Evolutionary conservation across 2,888 invertebrate species (phyloP), one percentile per base, ranked within the genome.

Genomic region (Bombylius discolor): DNA sequence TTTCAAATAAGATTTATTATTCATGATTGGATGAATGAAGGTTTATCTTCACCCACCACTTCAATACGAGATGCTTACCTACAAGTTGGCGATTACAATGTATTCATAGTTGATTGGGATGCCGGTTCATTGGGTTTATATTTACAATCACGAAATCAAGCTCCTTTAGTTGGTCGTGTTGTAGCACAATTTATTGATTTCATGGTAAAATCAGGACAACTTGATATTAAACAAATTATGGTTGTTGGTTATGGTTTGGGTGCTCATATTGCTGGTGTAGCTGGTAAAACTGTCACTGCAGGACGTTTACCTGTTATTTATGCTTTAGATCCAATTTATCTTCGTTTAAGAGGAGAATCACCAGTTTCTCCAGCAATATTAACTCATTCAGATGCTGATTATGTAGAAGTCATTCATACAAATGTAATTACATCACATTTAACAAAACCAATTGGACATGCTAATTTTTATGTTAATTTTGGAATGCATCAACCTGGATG

Each of bases 401-500:
- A 86, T 64, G 88, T 84, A 36, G 87, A 88, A 66, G 79, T 87
- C 1, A 83, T 88, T 52, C 88, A 89, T 65, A 85, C 85, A 1
- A 82, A 82, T 62, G 81, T 79, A 1, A 87, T 86, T 0, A 73
- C 81, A 47, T 74, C 81, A 44, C 87, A 87, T 0, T 42, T 42
- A 11, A 42, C 11, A 63, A 67, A 64, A 58, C 65, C 75, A 0
- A 61, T 76, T 64, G 82, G 82, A 0, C 71, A 78, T 60, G 70
- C 74, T 0, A 82, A 82, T 66, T 81, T 80, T 64, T 83, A 78
- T 66, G 75, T 80, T 4, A 82, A 82, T 59, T 80, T 79, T 42
- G 81, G 82, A 11, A 68, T 77, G 50, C 63, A 68, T 12, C 84
- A 84, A 63, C 83, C 82, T 0, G 83, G 83, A 0, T 84, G 83